These are phyloP conservation scores for Cyphomyrus plagiostoma DNA, from an alignment of 2,113 vertebrate species.

Conservation along the genomic window DNA sequence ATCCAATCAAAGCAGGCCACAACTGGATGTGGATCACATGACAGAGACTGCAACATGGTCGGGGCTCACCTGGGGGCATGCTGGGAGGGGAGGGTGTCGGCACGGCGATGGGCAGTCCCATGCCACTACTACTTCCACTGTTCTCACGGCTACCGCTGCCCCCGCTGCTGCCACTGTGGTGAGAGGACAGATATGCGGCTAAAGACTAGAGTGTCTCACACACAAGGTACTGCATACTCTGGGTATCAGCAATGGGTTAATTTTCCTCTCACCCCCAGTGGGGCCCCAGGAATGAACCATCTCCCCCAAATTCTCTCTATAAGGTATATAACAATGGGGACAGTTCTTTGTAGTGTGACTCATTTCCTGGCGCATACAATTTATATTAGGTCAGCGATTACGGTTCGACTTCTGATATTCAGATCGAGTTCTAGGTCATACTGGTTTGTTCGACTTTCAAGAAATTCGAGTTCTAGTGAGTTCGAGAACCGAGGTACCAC, in stretches of 20 bases:
- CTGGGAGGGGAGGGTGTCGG: conserved; percentile 93
- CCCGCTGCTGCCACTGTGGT: conserved; percentile 85
- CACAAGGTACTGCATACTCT: neutral
- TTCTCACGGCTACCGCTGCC: conserved; percentile 94
- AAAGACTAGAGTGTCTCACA: neutral
- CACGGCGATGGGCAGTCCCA: conserved; percentile 95
- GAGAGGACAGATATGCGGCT: neutral
- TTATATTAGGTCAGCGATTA: no score
- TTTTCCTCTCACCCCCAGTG: neutral
- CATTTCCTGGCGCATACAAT: no score
- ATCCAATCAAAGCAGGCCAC: neutral
- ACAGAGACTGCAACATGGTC: neutral
- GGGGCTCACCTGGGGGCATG: conserved; percentile 72
- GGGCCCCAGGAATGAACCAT: neutral
- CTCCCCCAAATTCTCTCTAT: neutral
- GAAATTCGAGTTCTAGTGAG: no score
- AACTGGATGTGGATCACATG: neutral
- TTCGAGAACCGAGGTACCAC: no score
- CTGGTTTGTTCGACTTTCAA: no score
- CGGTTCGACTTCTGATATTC: no score
- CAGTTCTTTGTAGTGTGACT: neutral
- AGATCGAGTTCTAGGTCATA: no score
- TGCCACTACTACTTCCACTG: conserved; percentile 89
- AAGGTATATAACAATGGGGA: neutral
- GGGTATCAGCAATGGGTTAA: neutral